These are phyloP conservation scores for Arrhamphus sclerolepis DNA, from an alignment of 2,797 vertebrate species.

Conservation along the genomic window DNA sequence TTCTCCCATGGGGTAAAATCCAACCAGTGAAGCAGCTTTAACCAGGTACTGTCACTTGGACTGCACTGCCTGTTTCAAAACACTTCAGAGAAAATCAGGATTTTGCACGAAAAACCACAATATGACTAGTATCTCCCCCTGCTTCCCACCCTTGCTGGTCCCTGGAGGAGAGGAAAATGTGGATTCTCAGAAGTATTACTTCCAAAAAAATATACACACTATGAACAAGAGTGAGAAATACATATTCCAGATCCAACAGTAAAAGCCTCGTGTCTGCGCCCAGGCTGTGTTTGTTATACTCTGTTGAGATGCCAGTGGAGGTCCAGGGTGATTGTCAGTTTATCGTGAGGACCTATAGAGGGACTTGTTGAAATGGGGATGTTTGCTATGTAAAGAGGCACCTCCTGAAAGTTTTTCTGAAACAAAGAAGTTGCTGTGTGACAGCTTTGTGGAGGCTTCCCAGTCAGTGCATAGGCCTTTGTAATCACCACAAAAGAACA, in stretches of 20 bases:
- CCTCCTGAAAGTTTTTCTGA: constrained; percentile 64
- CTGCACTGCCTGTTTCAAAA: constrained; percentile 52
- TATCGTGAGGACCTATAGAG: constrained; percentile 30
- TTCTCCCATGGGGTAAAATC: constrained; percentile 35
- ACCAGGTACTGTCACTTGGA: constrained; percentile 41
- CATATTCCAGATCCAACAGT: constrained; percentile 64
- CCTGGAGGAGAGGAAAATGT: constrained; percentile 58
- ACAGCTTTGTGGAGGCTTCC: constrained; percentile 62
- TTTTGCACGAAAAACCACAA: constrained; percentile 62
- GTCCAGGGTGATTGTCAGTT: constrained; percentile 59
- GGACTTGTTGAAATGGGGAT: constrained; percentile 28
- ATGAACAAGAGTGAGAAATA: constrained; percentile 67
- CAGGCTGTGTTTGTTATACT: constrained; percentile 64
- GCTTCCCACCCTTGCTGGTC: constrained; percentile 20
- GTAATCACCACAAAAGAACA: constrained; percentile 81
- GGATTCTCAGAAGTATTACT: constrained; percentile 59
- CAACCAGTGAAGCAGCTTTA: constrained; percentile 38
- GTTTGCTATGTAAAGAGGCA: constrained; percentile 66
- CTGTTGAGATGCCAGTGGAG: constrained; percentile 47
- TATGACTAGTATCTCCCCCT: constrained; percentile 45
- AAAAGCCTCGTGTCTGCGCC: constrained; percentile 52
- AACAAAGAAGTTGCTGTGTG: constrained; percentile 72
- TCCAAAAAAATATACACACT: constrained; percentile 62
- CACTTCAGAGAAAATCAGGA: constrained; percentile 64
- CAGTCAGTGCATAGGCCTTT: constrained; percentile 67